Conservation (phyloP, 2,888 invertebrate species). For the Plagiodera versicolora region DNA sequence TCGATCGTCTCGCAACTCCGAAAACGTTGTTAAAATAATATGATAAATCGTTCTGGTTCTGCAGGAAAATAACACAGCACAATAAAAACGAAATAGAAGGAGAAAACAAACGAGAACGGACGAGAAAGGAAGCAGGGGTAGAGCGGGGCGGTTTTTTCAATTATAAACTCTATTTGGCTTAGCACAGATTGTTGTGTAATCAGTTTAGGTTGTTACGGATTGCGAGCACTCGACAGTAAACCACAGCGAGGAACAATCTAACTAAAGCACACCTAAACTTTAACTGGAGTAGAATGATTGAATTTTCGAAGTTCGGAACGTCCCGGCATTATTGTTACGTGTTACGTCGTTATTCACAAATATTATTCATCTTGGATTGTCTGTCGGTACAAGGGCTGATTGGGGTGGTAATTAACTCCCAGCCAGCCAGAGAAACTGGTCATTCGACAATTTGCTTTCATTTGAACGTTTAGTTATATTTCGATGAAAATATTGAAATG, state of each 20-base stretch:
- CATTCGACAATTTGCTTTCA: too few species aligned
- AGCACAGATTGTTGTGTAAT: constrained; percentile 58
- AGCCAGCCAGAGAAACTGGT: too few species aligned
- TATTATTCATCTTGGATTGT: constrained; percentile 45
- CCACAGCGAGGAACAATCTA: constrained; percentile 56
- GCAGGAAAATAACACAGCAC: constrained; percentile 14
- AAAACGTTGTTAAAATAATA: constrained; percentile 11
- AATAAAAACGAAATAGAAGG: constrained; percentile 31
- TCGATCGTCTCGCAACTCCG: not conserved
- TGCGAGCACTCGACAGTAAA: constrained; percentile 56
- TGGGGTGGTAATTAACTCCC: too few species aligned
- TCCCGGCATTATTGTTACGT: constrained; percentile 34
- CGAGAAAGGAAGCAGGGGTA: constrained; percentile 15
- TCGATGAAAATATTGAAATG: too few species aligned
- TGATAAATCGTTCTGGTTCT: constrained; percentile 5
- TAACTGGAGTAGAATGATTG: constrained; percentile 59
- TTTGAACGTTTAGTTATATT: too few species aligned
- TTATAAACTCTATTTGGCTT: constrained; percentile 59
- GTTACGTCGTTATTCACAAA: constrained; percentile 45
- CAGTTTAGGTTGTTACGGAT: constrained; percentile 57
- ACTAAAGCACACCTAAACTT: constrained; percentile 58
- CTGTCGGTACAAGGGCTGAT: constrained; percentile 25
- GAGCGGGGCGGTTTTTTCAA: constrained; percentile 55
- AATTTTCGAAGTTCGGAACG: constrained; percentile 51
- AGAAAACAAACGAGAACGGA: constrained; percentile 31